Evolutionary conservation across 2,888 invertebrate genomes (phyloP), one percentile per base, ranked within the genome.

Genomic region (Dusona sp.): DNA sequence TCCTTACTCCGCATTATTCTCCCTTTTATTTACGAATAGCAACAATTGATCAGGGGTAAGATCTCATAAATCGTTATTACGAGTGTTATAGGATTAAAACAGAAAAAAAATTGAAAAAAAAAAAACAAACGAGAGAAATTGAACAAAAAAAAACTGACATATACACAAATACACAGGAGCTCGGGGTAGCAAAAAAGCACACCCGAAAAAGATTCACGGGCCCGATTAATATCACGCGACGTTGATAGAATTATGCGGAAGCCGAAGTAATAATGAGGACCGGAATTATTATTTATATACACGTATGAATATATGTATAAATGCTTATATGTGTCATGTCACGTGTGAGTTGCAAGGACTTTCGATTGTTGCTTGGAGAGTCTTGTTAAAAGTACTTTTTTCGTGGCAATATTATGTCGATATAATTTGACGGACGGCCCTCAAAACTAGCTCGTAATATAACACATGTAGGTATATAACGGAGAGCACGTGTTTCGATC

Each of bases 201-300:
- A 57, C 72, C 38, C 67, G 65, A 29, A 25, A 33, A 36, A 45
- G 73, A 70, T 75, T 65, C 19, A 70, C 64, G 75, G 84, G 75
- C 80, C 70, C 79, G 75, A 77, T 22, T n/a, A 75, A 87, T 67
- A 22, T 33, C 11, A 61, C 42, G 74, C 83, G 81, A 86, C 79
- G 80, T 88, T 88, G 83, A 87, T 85, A 86, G 67, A 85, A 88
- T 87, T 84, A 84, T 87, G 85, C 82, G 89, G 81, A 86, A 87
- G 88, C 84, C 88, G 86, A 89, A 90, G 87, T 89, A 89, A 90
- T 88, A 88, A 89, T 78, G 87, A 85, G 81, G 79, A 80, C 70
- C 82, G 79, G 85, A 79, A 75, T 68, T 82, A 73, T 77, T 48
- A 70, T 70, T 70, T 48, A 36, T 22, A 22, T 38, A 74, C 13